Base-by-base conservation (phyloP, 2,797 vertebrate genomes). In the Mastacembelus armatus region DNA sequence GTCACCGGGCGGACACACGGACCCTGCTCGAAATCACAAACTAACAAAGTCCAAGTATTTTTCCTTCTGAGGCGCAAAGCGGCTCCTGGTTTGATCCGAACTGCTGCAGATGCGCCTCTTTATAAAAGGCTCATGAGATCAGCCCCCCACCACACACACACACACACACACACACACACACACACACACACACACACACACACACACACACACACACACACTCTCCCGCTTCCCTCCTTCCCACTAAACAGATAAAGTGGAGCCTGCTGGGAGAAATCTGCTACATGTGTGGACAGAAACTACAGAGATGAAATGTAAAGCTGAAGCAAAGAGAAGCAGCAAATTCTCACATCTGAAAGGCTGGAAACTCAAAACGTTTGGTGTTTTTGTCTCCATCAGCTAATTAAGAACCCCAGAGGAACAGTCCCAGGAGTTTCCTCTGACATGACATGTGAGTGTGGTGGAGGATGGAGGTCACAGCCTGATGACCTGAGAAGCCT, bases 41-140 rank as follows among this genome's bases (percentile, higher is more conserved):
- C 0, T 4, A 27, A 38, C 14, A 24, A n/a, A 22, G 0, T 49
- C 35, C 10, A 10, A 0, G 14, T 10, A 1, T 10, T 19, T 18
- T 2, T 45, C 39, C 42, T 26, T 24, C 10, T 4, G 26, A 42
- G 18, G 14, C 10, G 50, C 52, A 1, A 16, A 38, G 29, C 15
- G 10, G 5, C 29, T 57, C 38, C 49, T 9, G 48, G 1, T 54
- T 10, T 16, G 16, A 42, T 42, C n/a, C 7, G 32, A 54, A 0
- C 50, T 18, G 47, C 61, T 24, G 79, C 35, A 24, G 49, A 44
- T 30, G 19, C 58, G 61, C 50, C 35, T 36, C 71, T 81, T 88
- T n/a, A n/a, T 52, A 85, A 85, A 77, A 85, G 80, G 21, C 43
- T 78, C 35, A 48, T 40, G 38, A n/a, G 40, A 67, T 66, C 36